These are phyloP conservation scores for Iguana delicatissima DNA, from an alignment of 2,797 vertebrate species.

Conservation along the genomic window DNA sequence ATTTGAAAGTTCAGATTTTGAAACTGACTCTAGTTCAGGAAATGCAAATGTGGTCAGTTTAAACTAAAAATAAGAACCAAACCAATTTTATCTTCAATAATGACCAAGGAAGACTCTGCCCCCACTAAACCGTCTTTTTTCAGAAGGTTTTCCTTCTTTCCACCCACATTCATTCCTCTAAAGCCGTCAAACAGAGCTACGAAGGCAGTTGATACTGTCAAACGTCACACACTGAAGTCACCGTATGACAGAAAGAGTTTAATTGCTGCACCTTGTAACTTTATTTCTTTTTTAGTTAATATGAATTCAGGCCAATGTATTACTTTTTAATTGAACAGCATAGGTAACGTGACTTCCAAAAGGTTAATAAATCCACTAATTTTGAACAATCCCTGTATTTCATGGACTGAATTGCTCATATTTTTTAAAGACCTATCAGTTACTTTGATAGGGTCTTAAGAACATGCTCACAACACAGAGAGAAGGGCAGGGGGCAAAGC, in stretches of 20 bases:
- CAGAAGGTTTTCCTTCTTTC: neutral
- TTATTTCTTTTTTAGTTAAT: neutral
- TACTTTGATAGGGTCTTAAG: too few species aligned
- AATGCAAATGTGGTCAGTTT: neutral
- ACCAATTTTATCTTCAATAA: neutral
- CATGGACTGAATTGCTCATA: too few species aligned
- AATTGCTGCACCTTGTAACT: neutral
- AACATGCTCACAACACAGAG: too few species aligned
- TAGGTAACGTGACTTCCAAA: neutral
- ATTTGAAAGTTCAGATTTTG: neutral
- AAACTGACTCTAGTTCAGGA: too few species aligned
- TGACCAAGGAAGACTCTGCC: neutral
- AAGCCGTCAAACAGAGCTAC: neutral
- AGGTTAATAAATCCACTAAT: neutral
- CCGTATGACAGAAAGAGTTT: neutral
- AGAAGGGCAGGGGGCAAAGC: too few species aligned
- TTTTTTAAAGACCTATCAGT: too few species aligned
- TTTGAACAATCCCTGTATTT: too few species aligned
- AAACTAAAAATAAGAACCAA: neutral
- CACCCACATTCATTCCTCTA: too few species aligned
- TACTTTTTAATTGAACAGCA: too few species aligned
- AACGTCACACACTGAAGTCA: too few species aligned
- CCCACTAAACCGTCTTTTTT: neutral
- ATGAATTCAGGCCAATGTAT: neutral
- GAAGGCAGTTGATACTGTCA: neutral